Conservation (phyloP, 1,140 invertebrate species). For the Gerris buenoi region DNA sequence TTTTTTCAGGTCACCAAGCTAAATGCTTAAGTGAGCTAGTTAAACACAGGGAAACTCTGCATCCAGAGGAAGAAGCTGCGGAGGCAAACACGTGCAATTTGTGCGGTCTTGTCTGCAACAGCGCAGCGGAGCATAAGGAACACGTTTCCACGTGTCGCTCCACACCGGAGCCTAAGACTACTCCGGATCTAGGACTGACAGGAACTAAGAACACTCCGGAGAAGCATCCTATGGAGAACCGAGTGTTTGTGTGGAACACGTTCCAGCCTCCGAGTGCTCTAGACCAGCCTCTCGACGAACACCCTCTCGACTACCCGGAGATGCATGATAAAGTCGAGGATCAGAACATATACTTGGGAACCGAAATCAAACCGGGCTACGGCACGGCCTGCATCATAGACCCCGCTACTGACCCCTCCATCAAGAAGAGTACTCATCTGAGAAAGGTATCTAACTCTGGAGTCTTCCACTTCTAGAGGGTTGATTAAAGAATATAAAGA, state of each 20-base stretch:
- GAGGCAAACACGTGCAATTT: constrained; percentile 60
- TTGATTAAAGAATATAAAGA: too few species aligned
- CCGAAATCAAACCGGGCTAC: constrained; percentile 14
- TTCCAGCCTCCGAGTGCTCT: constrained; percentile 25
- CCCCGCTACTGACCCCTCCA: not conserved
- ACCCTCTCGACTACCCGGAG: not conserved
- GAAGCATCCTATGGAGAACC: constrained; percentile 52
- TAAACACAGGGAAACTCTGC: constrained; percentile 45
- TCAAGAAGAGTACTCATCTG: not conserved
- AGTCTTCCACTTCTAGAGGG: too few species aligned
- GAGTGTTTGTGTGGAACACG: constrained; percentile 59
- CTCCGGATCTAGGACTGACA: too few species aligned
- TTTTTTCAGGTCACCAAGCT: constrained; percentile 55
- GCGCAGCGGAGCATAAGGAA: constrained; percentile 51
- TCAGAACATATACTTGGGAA: constrained; percentile 11
- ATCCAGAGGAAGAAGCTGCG: constrained; percentile 27
- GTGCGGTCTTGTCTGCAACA: constrained; percentile 69
- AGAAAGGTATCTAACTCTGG: not conserved
- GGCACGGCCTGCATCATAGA: constrained; percentile 2
- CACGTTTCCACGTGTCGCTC: constrained; percentile 53
- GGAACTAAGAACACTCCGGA: constrained; percentile 22
- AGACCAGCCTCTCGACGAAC: constrained; percentile 23
- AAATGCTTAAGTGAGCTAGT: constrained; percentile 70
- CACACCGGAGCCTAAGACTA: constrained; percentile 22
- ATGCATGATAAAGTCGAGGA: constrained; percentile 6